Evolutionary conservation across 2,113 vertebrate genomes (phyloP).

Genomic region (Pitta sordida): DNA sequence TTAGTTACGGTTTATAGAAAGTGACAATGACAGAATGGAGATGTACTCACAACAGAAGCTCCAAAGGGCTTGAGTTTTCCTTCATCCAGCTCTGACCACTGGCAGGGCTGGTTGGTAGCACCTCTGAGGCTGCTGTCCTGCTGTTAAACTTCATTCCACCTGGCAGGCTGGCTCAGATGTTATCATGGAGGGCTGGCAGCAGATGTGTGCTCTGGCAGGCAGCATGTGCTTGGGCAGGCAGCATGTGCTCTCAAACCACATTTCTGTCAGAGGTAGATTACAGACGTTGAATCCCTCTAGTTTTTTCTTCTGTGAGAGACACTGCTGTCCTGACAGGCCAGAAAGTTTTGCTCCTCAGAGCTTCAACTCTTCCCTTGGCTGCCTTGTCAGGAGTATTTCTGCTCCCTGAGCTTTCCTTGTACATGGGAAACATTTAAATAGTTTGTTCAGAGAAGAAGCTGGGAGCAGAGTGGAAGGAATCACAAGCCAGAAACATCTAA

Average conservation of each 20-base stretch:
- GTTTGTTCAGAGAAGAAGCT: neutral
- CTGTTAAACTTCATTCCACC: neutral
- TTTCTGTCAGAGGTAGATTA: neutral
- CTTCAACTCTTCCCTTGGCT: neutral
- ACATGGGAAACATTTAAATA: neutral
- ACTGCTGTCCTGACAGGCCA: neutral
- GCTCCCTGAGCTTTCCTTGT: neutral
- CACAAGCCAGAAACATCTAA: neutral
- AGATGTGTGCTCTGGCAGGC: neutral
- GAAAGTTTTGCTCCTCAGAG: neutral
- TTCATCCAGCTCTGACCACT: fast-evolving
- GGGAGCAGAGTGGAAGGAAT: neutral
- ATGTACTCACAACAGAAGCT: neutral
- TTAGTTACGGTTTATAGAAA: neutral
- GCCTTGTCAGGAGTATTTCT: neutral
- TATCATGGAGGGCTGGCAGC: neutral
- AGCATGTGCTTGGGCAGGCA: neutral
- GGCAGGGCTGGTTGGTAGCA: neutral
- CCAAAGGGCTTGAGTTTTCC: neutral
- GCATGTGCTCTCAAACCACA: neutral
- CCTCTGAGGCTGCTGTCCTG: neutral
- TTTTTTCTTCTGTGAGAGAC: neutral
- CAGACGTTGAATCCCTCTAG: neutral
- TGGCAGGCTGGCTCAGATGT: neutral
- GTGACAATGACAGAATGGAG: neutral